phyloP scores from a whole-genome alignment of 37 sponge, comb jelly and placozoan species.

The Ianthella basta region DNA sequence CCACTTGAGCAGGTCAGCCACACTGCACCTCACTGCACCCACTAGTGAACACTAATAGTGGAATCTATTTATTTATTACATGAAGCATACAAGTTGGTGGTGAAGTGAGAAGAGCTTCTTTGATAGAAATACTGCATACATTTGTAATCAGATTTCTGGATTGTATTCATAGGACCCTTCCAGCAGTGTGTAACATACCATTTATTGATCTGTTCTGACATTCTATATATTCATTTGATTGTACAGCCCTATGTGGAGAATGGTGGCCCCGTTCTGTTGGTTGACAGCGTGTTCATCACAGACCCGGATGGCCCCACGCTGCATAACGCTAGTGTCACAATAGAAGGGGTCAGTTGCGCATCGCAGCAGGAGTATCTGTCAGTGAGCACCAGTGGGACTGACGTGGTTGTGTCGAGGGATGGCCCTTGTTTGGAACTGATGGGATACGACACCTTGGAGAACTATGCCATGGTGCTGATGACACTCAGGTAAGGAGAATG shows the following conservation, averaged over 20 bases:
- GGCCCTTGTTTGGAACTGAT: slow-evolving; percentile 53
- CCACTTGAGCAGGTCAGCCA: slow-evolving; percentile 10
- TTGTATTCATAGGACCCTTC: too few species aligned
- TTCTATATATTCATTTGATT: not conserved
- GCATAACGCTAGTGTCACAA: not conserved
- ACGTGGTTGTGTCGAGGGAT: not conserved
- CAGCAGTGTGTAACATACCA: too few species aligned
- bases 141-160: too few species aligned
- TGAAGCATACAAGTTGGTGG: too few species aligned
- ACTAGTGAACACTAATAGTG: too few species aligned
- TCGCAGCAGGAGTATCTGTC: slow-evolving; percentile 17
- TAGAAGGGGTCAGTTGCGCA: slow-evolving; percentile 20
- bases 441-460: slow-evolving; percentile 53
- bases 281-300: not conserved
- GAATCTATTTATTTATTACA: not conserved
- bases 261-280: not conserved
- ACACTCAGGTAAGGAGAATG: not conserved
- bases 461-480: slow-evolving; percentile 41
- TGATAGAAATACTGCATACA: too few species aligned
- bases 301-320: not conserved
- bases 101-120: too few species aligned
- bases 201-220: too few species aligned
- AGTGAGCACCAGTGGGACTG: slow-evolving; percentile 14
- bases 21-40: too few species aligned
- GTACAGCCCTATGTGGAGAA: slow-evolving; percentile 10